phyloP scores from a whole-genome alignment of 2,113 vertebrate genomes.

The Pipra filicauda region DNA sequence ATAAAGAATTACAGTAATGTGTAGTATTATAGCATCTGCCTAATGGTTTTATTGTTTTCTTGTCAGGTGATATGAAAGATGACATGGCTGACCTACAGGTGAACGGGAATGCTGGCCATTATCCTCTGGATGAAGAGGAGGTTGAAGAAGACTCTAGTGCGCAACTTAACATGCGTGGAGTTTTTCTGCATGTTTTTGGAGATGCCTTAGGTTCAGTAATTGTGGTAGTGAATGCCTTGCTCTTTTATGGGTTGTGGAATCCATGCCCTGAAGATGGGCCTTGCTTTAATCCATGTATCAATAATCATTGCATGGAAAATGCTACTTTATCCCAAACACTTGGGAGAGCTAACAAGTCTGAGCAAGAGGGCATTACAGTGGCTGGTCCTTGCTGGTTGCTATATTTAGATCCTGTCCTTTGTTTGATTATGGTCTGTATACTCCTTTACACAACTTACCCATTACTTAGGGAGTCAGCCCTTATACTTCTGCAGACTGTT shows the following conservation, averaged over 20 bases:
- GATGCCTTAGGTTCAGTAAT: slow-evolving; percentile 97
- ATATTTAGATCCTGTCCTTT: slow-evolving; percentile 93
- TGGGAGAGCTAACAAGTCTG: not conserved
- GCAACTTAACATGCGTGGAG: slow-evolving; percentile 97
- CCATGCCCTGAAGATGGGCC: slow-evolving; percentile 75
- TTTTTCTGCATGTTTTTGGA: slow-evolving; percentile 96
- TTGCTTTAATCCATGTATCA: slow-evolving; percentile 84
- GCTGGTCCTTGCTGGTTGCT: slow-evolving; percentile 96
- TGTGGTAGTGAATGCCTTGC: slow-evolving; percentile 90
- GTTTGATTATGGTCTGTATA: slow-evolving; percentile 94
- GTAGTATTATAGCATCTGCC: not conserved
- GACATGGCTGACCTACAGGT: slow-evolving; percentile 80
- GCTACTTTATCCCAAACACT: slow-evolving; percentile 63
- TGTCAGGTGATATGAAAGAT: slow-evolving; percentile 74
- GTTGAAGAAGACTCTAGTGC: slow-evolving; percentile 75
- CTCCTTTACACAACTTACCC: slow-evolving; percentile 97
- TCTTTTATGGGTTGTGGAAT: slow-evolving; percentile 90
- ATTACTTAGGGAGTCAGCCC: slow-evolving; percentile 94
- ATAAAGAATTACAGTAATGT: not conserved
- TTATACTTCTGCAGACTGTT: slow-evolving; percentile 97
- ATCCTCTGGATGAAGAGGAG: slow-evolving; percentile 71
- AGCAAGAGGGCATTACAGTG: not conserved
- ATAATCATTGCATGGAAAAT: slow-evolving; percentile 81
- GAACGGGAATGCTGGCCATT: slow-evolving; percentile 85
- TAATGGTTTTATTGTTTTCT: slow-evolving; percentile 26